Percentiles rank a stretch among this genome's conserved stretches.
phyloP scores from a whole-genome alignment of 2,113 vertebrate species.

The Taxidea taxus region DNA sequence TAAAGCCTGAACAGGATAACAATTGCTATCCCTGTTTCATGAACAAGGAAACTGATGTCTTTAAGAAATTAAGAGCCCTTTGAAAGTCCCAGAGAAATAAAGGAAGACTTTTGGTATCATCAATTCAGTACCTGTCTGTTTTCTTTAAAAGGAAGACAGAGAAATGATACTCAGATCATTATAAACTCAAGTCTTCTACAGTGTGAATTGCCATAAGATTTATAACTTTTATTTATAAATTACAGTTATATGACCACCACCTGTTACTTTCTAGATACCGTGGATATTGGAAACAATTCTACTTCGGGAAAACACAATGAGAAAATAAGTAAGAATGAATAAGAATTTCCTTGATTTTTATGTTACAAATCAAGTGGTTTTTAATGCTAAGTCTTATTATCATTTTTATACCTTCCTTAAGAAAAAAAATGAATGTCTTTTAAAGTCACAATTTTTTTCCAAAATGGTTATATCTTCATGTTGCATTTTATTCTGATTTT shows the following conservation, averaged over 20 bases:
- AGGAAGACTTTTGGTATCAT: neutral
- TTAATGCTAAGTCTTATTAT: neutral
- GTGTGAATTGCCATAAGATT: neutral
- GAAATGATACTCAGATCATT: neutral
- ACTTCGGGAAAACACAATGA: neutral
- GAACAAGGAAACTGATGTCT: neutral
- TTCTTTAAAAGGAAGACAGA: neutral
- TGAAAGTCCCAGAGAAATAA: neutral
- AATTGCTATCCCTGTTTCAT: neutral
- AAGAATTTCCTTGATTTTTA: conserved; percentile 42
- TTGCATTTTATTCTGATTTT: conserved; percentile 32
- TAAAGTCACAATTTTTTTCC: neutral
- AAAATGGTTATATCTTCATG: neutral
- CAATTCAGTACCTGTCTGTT: neutral
- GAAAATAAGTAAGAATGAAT: conserved; percentile 48
- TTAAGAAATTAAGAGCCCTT: neutral
- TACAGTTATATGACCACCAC: neutral
- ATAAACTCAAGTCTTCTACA: neutral
- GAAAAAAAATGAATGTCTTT: neutral
- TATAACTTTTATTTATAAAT: neutral
- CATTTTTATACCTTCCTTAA: neutral
- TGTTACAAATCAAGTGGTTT: neutral
- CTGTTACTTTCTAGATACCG: conserved; percentile 53
- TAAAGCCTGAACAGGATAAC: neutral
- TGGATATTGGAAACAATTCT: neutral